Base-by-base conservation (phyloP, 1,140 invertebrate species). In the Procambarus clarkii region DNA sequence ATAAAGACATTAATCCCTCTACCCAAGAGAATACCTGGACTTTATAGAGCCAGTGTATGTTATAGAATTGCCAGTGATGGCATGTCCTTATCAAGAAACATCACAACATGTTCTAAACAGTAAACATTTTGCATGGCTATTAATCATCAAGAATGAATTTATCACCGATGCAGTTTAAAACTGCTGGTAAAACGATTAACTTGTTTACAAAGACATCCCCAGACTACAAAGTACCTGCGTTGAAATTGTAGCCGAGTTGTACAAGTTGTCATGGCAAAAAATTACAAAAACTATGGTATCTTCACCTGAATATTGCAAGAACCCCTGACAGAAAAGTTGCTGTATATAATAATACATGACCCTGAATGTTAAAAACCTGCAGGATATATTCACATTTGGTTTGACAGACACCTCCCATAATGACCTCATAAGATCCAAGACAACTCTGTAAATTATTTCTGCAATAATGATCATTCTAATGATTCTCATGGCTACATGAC, bases 241-340 rank as follows among this genome's bases (percentile, higher is more conserved):
- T 80, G 58, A 88, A 80, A 77, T 88, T 88, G 86, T 88, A 88
- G 86, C 86, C 44, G 74, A 88, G 86, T 88, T 88, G 86, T 86
- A 80, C 60, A 88, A 85, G 83, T 85, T 91, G 88, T 91, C 76
- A 86, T 91, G 89, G 89, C 89, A 91, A 91, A 91, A 74, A 91
- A 91, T 91, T 91, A 91, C 89, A 91, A 91, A 91, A 91, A 91
- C 89, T 91, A 91, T 91, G 89, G 89, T 91, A 91, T 91, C 82
- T 91, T 91, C 89, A 91, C 89, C 89, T 91, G 89, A 91, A 91
- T 91, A 91, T 91, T 91, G 89, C 89, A 91, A 91, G 89, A 91
- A 91, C 89, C 89, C 89, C 89, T 91, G 89, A 91, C 89, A 91
- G 89, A 91, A 91, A 85, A 91, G 89, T 91, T 91, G 89, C 89